phyloP scores from a whole-genome alignment of 2,888 invertebrate species.

The Campoplex capitator region DNA sequence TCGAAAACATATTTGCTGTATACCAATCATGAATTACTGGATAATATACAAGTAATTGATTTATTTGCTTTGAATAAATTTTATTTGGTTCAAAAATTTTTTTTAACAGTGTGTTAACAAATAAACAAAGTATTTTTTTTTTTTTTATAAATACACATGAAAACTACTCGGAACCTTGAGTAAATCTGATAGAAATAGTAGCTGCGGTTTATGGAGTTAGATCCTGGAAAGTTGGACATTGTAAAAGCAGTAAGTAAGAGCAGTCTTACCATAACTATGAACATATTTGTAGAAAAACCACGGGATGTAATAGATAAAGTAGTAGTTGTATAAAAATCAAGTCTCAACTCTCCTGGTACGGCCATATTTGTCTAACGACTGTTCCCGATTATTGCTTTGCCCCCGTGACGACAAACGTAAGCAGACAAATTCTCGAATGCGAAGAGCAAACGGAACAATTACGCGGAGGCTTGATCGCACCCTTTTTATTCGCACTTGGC shows the following conservation, averaged over 20 bases:
- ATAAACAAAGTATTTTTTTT: background rate
- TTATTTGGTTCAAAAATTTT: no score
- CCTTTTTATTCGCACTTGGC: conserved; percentile 18
- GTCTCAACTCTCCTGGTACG: conserved; percentile 24
- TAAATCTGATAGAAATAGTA: background rate
- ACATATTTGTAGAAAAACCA: background rate
- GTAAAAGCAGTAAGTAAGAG: background rate
- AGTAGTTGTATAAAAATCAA: conserved; percentile 43
- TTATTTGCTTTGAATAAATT: no score
- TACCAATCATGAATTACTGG: no score
- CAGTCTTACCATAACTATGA: background rate
- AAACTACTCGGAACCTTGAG: background rate
- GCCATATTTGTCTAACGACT: conserved; percentile 51
- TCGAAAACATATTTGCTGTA: no score
- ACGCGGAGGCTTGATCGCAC: background rate
- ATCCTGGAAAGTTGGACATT: background rate
- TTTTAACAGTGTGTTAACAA: no score
- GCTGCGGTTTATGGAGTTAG: background rate
- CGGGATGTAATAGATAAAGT: conserved; percentile 3
- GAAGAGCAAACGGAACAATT: conserved; percentile 20
- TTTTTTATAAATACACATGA: background rate
- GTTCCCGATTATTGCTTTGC: conserved; percentile 28
- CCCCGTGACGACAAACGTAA: background rate
- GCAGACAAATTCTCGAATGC: background rate
- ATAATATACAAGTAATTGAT: no score